Evolutionary conservation across 2,888 invertebrate genomes (phyloP).

Genomic region (Platycheirus albimanus): DNA sequence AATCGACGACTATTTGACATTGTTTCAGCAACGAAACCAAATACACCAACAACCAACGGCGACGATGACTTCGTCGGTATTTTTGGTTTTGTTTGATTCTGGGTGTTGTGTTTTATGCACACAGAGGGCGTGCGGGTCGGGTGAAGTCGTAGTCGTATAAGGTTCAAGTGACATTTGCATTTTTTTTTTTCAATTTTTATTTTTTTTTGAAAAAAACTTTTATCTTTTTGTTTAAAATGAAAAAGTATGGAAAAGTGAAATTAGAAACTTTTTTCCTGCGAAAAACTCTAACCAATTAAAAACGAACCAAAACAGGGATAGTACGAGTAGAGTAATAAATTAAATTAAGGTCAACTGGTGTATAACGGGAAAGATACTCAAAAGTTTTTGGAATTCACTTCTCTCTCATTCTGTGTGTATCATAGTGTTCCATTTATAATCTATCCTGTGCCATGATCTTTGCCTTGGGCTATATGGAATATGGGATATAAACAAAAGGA

Average conservation of each 20-base stretch:
- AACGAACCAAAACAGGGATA: constrained; percentile 14
- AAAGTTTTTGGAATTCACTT: constrained; percentile 33
- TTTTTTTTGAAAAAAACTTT: neutral
- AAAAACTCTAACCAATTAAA: constrained; percentile 48
- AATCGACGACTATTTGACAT: constrained; percentile 54
- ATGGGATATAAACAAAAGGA: constrained; percentile 11
- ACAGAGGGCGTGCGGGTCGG: constrained; percentile 1
- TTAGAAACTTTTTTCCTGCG: constrained; percentile 14
- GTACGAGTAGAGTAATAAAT: constrained; percentile 57
- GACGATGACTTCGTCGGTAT: neutral
- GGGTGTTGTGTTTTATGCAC: constrained; percentile 2
- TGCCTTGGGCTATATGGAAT: constrained; percentile 3
- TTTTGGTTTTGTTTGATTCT: constrained; percentile 19
- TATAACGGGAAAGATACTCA: constrained; percentile 30
- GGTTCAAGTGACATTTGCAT: constrained; percentile 26
- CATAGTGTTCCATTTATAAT: constrained; percentile 2
- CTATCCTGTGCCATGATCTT: constrained; percentile 15
- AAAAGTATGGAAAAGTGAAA: constrained; percentile 23
- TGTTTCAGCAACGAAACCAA: constrained; percentile 46
- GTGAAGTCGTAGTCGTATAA: neutral
- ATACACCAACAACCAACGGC: too few species aligned
- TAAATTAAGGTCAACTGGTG: constrained; percentile 63
- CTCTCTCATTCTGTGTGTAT: neutral
- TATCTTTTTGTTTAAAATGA: constrained; percentile 16
- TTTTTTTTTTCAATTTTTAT: neutral